These are phyloP conservation scores for Ormyrus nitidulus DNA, from an alignment of 2,888 invertebrate species.

Conservation along the genomic window DNA sequence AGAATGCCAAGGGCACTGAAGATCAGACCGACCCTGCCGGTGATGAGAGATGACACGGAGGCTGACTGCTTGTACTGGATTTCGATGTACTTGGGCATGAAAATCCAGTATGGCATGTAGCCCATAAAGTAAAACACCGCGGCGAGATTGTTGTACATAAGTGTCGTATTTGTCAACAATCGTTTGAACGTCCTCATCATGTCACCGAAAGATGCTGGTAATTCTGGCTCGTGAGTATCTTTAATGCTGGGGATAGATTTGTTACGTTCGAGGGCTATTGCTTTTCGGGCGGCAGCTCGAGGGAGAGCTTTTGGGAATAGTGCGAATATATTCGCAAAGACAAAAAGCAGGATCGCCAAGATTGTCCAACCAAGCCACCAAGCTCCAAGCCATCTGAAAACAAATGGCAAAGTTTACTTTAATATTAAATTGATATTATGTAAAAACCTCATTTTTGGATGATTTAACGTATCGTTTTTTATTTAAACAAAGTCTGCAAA, in stretches of 20 bases:
- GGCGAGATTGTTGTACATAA: slow-evolving; percentile 85
- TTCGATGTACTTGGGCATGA: slow-evolving; percentile 89
- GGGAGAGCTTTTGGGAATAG: slow-evolving; percentile 84
- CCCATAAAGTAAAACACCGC: slow-evolving; percentile 85
- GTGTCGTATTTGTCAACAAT: slow-evolving; percentile 81
- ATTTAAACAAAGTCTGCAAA: no score
- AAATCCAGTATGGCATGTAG: slow-evolving; percentile 87
- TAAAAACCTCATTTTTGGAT: no score
- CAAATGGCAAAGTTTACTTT: background rate
- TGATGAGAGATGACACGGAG: slow-evolving; percentile 84
- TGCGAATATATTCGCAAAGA: slow-evolving; percentile 80
- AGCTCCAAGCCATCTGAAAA: slow-evolving; percentile 84
- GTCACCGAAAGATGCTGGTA: slow-evolving; percentile 75
- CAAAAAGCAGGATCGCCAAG: slow-evolving; percentile 78
- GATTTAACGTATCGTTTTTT: no score
- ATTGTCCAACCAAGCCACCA: slow-evolving; percentile 89
- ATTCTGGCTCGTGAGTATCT: slow-evolving; percentile 64
- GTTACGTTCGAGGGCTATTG: slow-evolving; percentile 71
- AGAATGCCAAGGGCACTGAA: slow-evolving; percentile 84
- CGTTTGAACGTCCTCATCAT: slow-evolving; percentile 81
- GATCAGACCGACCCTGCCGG: slow-evolving; percentile 83
- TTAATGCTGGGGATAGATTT: slow-evolving; percentile 65
- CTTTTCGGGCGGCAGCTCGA: slow-evolving; percentile 79
- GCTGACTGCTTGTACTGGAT: slow-evolving; percentile 88
- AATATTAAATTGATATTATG: no score